Base-by-base conservation (phyloP, 2,888 invertebrate species). In the Merodon equestris region DNA sequence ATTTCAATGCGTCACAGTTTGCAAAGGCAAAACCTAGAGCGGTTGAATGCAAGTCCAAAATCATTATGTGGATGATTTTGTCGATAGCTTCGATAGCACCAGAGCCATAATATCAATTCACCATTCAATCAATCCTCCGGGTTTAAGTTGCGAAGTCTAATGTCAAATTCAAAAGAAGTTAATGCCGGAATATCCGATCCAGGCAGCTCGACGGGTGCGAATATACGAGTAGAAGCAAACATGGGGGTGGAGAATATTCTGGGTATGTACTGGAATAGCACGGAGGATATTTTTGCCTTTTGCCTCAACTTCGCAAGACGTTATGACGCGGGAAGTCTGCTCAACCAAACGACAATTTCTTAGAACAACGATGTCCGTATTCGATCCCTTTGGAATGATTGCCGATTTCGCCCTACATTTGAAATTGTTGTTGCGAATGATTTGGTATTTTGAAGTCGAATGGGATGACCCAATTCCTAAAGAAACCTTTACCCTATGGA, bases 51-150 rank as follows among this genome's bases (percentile, higher is more conserved):
- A n/a, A n/a, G 86, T 67, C 14, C n/a, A 73, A 1, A 47, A 73
- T 34, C 72, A 74, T 15, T 74, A 81, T 18, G 73, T 47, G 5
- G 51, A 63, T 17, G 60, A 60, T 17, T 60, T 17, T 38, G 40
- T 48, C 36, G 27, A 60, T 72, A 74, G 71, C 13, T 72, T 82
- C 19, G 82, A 83, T 9, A 83, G 83, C 61, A 84, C 83, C 5
- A 67, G 79, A 0, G 40, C 13, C 12, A 40, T 50, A 1, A 14
- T 50, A 14, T 17, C 10, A n/a, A 61, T 61, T 15, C 38, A 58
- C n/a, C n/a, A n/a, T n/a, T n/a, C n/a, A n/a, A n/a, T 19, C 14
- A 1, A 13, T 14, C 17, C 14, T 42, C 19, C 10, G 56, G 44
- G 10, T 56, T 56, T n/a, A 10, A 40, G 10, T 10, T 5, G 40